Evolutionary conservation across 2,797 vertebrate genomes (phyloP).

Genomic region (Darevskia nairensis): DNA sequence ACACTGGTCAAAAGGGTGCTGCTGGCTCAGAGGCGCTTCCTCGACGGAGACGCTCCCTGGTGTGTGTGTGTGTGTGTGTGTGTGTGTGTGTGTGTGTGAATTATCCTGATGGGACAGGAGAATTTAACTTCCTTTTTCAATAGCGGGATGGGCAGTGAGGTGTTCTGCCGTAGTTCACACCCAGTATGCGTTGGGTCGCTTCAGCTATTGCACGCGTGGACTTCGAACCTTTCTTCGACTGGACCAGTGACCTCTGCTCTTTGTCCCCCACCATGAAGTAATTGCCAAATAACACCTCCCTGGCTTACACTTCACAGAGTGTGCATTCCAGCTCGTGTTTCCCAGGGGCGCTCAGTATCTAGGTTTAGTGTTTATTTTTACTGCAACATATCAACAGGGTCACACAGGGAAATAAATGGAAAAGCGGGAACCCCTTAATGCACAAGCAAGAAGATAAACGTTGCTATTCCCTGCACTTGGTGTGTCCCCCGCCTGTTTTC

Average conservation of each 20-base stretch:
- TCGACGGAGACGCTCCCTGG: constrained; percentile 10
- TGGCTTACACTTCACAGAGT: constrained; percentile 35
- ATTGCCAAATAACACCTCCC: constrained; percentile 40
- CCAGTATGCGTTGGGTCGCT: constrained; percentile 34
- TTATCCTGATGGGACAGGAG: constrained; percentile 1
- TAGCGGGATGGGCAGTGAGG: constrained; percentile 33
- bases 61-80: not conserved
- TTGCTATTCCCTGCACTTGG: not conserved
- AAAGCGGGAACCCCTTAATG: constrained; percentile 24
- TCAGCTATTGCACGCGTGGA: constrained; percentile 44
- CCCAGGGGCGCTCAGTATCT: constrained; percentile 42
- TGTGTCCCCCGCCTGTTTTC: not conserved
- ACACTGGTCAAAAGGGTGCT: not conserved
- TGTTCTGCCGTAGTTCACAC: constrained; percentile 41
- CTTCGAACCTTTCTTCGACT: constrained; percentile 39
- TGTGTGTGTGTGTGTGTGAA: not conserved
- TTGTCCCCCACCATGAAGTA: not conserved
- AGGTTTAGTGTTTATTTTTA: constrained; percentile 8
- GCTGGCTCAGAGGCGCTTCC: constrained; percentile 23
- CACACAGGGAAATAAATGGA: not conserved
- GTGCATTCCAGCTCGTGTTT: constrained; percentile 10
- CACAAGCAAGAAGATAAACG: not conserved
- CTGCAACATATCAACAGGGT: constrained; percentile 63
- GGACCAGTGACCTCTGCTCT: constrained; percentile 23
- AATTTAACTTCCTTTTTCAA: constrained; percentile 24